Percentiles rank a stretch among this genome's conserved stretches.
Conservation (phyloP, 2,888 invertebrate genomes). For the Mimas tiliae region DNA sequence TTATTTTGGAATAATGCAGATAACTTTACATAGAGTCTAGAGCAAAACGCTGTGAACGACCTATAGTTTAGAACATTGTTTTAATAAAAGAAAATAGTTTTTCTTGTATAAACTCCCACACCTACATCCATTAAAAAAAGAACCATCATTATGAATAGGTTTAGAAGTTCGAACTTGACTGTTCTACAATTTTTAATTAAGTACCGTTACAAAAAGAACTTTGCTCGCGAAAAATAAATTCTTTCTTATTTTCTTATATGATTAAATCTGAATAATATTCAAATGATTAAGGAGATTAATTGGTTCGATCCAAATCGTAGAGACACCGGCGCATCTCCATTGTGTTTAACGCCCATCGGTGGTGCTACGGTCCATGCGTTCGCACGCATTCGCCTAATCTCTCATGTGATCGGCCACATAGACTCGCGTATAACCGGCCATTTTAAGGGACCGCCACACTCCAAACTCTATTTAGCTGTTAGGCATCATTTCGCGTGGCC, state of each 20-base stretch:
- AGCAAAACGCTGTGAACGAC: no score
- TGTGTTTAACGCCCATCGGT: constrained; percentile 77
- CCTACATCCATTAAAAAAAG: not conserved
- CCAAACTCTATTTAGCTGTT: constrained; percentile 73
- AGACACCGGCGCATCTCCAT: constrained; percentile 59
- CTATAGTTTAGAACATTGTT: not conserved
- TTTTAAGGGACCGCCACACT: constrained; percentile 77
- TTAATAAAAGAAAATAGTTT: not conserved
- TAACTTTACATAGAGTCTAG: no score
- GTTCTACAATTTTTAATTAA: not conserved
- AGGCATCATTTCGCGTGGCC: constrained; percentile 82
- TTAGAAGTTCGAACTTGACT: not conserved
- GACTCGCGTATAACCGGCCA: constrained; percentile 70
- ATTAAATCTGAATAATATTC: not conserved
- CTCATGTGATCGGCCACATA: constrained; percentile 79
- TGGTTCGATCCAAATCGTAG: constrained; percentile 56
- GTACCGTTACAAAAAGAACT: not conserved
- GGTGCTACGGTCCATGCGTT: constrained; percentile 74
- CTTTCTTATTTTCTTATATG: not conserved
- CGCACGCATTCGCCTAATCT: constrained; percentile 83
- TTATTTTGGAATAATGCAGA: no score
- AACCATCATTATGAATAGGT: not conserved
- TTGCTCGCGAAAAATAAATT: not conserved
- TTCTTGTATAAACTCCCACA: not conserved
- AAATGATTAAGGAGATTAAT: constrained; percentile 48